Evolutionary conservation across 2,797 vertebrate genomes (phyloP).

Genomic region (Micromesistius poutassou): DNA sequence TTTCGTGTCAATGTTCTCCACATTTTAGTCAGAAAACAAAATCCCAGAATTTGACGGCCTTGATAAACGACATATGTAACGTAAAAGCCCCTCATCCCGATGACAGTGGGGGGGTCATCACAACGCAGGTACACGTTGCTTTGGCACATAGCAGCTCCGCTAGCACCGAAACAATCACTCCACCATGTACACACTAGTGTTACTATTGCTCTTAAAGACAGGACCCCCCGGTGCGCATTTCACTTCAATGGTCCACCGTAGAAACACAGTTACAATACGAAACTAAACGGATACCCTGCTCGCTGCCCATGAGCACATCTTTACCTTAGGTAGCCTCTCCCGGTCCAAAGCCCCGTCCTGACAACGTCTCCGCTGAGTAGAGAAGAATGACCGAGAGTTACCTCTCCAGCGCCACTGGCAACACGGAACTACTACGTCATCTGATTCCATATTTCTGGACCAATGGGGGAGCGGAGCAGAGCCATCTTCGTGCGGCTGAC

Average conservation of each 20-base stretch:
- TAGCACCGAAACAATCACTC: background rate
- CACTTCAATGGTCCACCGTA: too few relatives aligned
- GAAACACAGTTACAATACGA: conserved; percentile 31
- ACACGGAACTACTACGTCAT: conserved; percentile 76
- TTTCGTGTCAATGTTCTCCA: background rate
- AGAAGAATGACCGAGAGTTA: conserved; percentile 77
- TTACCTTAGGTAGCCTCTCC: conserved; percentile 54
- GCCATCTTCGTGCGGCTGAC: background rate
- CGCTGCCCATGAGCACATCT: conserved; percentile 10
- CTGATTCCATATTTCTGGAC: conserved; percentile 78
- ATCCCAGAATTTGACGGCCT: background rate
- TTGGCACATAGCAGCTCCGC: too few relatives aligned
- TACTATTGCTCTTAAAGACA: background rate
- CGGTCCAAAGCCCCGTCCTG: background rate
- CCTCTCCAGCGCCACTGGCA: conserved; percentile 52
- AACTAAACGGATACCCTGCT: conserved; percentile 1
- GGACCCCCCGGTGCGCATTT: too few relatives aligned
- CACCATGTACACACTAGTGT: background rate
- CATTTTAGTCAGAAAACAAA: too few relatives aligned
- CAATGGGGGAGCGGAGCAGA: conserved; percentile 57
- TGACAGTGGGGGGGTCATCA: background rate
- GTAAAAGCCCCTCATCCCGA: too few relatives aligned
- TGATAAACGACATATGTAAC: background rate
- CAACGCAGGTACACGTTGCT: background rate
- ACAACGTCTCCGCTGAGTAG: background rate